phyloP scores from a whole-genome alignment of 2,888 invertebrate genomes.

The Griposia aprilina region DNA sequence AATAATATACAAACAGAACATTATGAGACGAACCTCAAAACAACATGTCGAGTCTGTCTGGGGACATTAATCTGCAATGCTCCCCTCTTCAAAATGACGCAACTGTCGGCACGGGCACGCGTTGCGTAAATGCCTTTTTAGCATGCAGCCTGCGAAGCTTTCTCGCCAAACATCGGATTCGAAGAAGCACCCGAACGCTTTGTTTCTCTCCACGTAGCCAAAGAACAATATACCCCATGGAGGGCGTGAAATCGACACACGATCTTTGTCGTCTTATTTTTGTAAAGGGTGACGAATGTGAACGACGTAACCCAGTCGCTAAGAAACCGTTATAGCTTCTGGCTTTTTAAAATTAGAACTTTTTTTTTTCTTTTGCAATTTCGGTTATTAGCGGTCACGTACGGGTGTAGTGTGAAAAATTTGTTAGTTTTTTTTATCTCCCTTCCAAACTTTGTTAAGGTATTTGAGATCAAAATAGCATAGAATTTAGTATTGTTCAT shows the following conservation, averaged over 20 bases:
- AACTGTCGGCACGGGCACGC: conserved; percentile 73
- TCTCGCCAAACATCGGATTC: conserved; percentile 82
- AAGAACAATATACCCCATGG: conserved; percentile 61
- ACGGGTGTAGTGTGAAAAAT: conserved; percentile 18
- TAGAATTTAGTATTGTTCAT: conserved; percentile 21
- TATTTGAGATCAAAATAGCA: conserved; percentile 1
- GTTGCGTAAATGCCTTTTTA: conserved; percentile 88
- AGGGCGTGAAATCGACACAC: conserved; percentile 85
- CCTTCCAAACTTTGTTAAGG: not conserved
- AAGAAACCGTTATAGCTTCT: conserved; percentile 76
- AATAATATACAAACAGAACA: conserved; percentile 19
- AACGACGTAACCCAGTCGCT: conserved; percentile 81
- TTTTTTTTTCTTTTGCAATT: conserved; percentile 39
- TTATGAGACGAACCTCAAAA: conserved; percentile 53
- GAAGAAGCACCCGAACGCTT: conserved; percentile 83
- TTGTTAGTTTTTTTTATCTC: not conserved
- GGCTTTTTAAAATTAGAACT: conserved; percentile 29
- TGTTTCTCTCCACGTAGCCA: conserved; percentile 74
- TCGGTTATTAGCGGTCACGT: conserved; percentile 59
- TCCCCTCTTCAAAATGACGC: conserved; percentile 75
- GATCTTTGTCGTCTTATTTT: conserved; percentile 77
- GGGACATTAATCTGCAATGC: conserved; percentile 78
- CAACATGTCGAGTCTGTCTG: conserved; percentile 69
- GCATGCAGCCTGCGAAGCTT: conserved; percentile 87
- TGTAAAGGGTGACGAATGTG: conserved; percentile 80